These are phyloP conservation scores for Sthenelais limicola DNA, from an alignment of 2,888 invertebrate genomes.

Conservation along the genomic window DNA sequence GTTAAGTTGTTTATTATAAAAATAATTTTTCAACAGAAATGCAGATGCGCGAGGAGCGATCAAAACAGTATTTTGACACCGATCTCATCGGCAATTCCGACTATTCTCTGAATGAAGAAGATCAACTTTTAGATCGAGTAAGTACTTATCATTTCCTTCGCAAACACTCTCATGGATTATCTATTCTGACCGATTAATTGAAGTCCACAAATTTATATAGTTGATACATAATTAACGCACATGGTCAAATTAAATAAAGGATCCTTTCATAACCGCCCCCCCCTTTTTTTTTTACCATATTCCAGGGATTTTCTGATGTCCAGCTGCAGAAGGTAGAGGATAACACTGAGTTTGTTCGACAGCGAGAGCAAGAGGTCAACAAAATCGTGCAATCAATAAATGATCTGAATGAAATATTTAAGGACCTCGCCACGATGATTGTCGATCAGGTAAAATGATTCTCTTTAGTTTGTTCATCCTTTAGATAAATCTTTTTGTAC, in stretches of 20 bases:
- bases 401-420: constrained; percentile 95
- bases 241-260: no score
- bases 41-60: constrained; percentile 90
- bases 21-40: constrained; percentile 76
- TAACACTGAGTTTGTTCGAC: constrained; percentile 63
- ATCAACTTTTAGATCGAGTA: constrained; percentile 65
- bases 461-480: not conserved
- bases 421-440: constrained; percentile 79
- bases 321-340: constrained; percentile 89
- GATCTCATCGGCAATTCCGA: constrained; percentile 52
- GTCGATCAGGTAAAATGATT: constrained; percentile 76
- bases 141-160: constrained; percentile 5
- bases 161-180: not conserved
- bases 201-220: not conserved
- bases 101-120: constrained; percentile 58
- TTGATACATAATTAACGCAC: no score
- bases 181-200: not conserved
- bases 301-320: constrained; percentile 72
- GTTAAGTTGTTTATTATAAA: constrained; percentile 3
- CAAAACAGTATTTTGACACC: constrained; percentile 88
- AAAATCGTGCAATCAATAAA: constrained; percentile 89
- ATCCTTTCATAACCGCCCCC: not conserved
- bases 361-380: constrained; percentile 82
- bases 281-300: not conserved
- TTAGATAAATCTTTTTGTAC: no score